Base-by-base conservation (phyloP, 2,888 invertebrate genomes). In the Drosophila mimetica region DNA sequence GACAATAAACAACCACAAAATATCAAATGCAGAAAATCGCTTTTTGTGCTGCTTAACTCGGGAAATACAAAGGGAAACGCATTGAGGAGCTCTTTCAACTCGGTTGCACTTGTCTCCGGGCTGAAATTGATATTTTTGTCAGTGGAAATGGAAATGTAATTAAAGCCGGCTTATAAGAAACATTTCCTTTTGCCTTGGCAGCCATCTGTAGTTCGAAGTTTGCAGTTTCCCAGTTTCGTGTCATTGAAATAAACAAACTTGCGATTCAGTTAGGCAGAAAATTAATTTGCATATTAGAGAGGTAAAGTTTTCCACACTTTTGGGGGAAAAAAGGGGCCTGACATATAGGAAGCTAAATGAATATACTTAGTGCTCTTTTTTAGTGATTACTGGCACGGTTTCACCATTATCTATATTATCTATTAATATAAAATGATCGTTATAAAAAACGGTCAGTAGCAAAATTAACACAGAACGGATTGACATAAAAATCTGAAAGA, bases 121-220 rank as follows among this genome's bases (percentile, higher is more conserved):
- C 18, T 28, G 36, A 66, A 65, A 54, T 65, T 63, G 69, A 54
- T 39, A 74, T 55, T 47, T 64, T 69, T 47, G 8, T 22, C 28
- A 42, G 16, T 42, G 42, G 34, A 53, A 60, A 25, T 57, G 36
- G 44, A 79, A 76, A 74, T 76, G 77, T 76, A 78, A 78, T 78
- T 78, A 79, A 76, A 63, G 30, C 46, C 50, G 60, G 65, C 79
- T 74, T 79, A 71, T 76, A 67, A 67, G 67, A 50, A 75, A 59
- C 34, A 30, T 44, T 36, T 44, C 20, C 52, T 30, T 53, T 58
- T 41, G 41, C 22, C n/a, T 4, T 9, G 14, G 5, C 30, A 53
- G 53, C 16, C 53, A 41, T 41, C 64, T 41, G 64, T 18, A 16
- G 30, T 28, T 44, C n/a, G 18, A 16, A 28, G 44, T 58, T 58